Conservation (phyloP, 1,140 invertebrate species). For the Bicyclus anynana region DNA sequence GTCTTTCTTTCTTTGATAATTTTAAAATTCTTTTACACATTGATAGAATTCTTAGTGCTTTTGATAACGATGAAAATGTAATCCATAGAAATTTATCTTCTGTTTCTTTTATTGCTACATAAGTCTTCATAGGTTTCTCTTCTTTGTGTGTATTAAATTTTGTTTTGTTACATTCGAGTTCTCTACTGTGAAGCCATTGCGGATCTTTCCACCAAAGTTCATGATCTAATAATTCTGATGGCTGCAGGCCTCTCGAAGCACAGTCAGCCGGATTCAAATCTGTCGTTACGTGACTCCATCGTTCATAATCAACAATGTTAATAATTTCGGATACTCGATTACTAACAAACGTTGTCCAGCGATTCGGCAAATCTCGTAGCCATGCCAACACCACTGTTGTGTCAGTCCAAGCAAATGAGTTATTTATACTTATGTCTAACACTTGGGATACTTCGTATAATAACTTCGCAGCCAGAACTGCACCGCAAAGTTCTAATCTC, state of each 20-base stretch:
- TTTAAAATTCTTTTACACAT: too few species aligned
- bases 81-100: too few species aligned
- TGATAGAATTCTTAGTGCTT: too few species aligned
- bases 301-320: conserved; percentile 11
- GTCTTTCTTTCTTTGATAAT: too few species aligned
- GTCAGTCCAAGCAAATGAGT: conserved; percentile 49
- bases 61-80: too few species aligned
- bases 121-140: conserved; percentile 7
- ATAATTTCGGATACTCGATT: conserved; percentile 24
- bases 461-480: conserved; percentile 33
- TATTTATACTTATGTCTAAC: conserved; percentile 26
- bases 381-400: conserved; percentile 58
- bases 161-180: background rate
- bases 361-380: conserved; percentile 25
- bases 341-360: conserved; percentile 17
- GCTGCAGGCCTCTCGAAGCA: background rate
- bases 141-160: conserved; percentile 14
- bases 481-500: conserved; percentile 49
- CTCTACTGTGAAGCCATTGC: background rate
- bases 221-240: background rate
- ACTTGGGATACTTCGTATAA: conserved; percentile 16
- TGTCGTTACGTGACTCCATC: conserved; percentile 23
- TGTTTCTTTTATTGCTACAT: too few species aligned
- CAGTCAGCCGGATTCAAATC: conserved; percentile 24
- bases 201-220: background rate